Percentiles rank a stretch among this genome's conserved stretches.
phyloP scores from a whole-genome alignment of 2,797 vertebrate genomes.

The Salmo trutta region DNA sequence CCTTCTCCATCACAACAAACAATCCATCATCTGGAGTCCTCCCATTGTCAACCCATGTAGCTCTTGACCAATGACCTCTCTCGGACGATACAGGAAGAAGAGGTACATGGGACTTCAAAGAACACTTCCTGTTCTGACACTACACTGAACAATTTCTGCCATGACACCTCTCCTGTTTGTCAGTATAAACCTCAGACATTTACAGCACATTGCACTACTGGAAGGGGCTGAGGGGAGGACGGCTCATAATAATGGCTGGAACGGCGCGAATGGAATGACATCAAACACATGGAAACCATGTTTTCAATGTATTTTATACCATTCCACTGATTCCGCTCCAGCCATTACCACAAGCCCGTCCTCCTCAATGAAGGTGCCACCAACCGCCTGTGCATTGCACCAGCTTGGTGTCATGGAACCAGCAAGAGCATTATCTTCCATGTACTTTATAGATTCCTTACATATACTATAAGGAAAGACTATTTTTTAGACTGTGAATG shows the following conservation, averaged over 20 bases:
- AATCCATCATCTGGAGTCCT: neutral
- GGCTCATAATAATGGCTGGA: no score
- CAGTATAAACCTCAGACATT: neutral
- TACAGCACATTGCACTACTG: neutral
- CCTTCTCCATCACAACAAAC: neutral
- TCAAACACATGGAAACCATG: no score
- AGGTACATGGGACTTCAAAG: neutral
- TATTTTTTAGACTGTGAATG: neutral
- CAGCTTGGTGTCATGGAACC: neutral
- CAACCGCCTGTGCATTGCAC: neutral
- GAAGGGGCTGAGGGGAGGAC: no score
- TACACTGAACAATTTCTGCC: neutral
- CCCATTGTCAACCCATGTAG: neutral
- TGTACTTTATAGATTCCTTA: neutral
- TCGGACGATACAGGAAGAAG: slow-evolving; percentile 5
- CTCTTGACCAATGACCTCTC: neutral
- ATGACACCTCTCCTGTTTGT: slow-evolving; percentile 1
- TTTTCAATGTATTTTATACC: no score
- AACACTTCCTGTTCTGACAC: neutral
- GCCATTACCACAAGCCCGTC: no score
- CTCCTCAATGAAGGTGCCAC: no score
- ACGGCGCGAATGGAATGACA: no score
- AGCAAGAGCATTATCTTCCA: neutral
- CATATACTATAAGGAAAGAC: neutral
- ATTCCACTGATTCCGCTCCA: no score